phyloP scores from a whole-genome alignment of 2,113 vertebrate genomes.

The Lathamus discolor region DNA sequence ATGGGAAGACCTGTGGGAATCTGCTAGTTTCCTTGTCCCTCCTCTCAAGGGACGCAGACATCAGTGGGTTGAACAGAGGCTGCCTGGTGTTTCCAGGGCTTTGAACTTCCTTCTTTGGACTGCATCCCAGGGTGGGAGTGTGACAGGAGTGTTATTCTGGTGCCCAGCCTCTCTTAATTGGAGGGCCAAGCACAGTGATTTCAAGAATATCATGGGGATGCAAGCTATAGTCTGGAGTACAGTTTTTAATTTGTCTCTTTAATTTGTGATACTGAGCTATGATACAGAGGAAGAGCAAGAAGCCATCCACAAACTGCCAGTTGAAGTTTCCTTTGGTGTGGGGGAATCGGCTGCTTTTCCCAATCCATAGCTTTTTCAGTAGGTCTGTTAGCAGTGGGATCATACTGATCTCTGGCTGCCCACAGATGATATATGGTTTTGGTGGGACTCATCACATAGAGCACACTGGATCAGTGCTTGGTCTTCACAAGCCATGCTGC shows the following conservation, averaged over 20 bases:
- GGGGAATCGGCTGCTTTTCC: not conserved
- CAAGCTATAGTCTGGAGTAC: not conserved
- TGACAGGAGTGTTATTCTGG: not conserved
- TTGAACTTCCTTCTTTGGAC: not conserved
- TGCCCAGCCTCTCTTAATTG: not conserved
- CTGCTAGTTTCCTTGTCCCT: not conserved
- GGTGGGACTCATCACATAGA: not conserved
- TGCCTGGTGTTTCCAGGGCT: not conserved
- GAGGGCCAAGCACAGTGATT: not conserved
- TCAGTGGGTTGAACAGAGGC: not conserved
- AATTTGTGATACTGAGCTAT: not conserved
- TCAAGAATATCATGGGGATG: not conserved
- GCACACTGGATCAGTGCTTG: not conserved
- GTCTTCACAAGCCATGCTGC: not conserved
- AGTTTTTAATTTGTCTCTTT: not conserved
- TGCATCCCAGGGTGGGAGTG: not conserved
- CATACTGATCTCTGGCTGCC: not conserved
- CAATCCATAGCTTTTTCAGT: not conserved
- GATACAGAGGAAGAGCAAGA: not conserved
- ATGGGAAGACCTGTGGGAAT: not conserved
- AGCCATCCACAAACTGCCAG: not conserved
- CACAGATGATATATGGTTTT: not conserved
- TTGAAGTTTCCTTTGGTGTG: not conserved
- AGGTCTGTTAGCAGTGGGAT: not conserved
- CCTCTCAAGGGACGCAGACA: not conserved